phyloP scores from a whole-genome alignment of 2,888 invertebrate species.

The Cephus sareptanus region DNA sequence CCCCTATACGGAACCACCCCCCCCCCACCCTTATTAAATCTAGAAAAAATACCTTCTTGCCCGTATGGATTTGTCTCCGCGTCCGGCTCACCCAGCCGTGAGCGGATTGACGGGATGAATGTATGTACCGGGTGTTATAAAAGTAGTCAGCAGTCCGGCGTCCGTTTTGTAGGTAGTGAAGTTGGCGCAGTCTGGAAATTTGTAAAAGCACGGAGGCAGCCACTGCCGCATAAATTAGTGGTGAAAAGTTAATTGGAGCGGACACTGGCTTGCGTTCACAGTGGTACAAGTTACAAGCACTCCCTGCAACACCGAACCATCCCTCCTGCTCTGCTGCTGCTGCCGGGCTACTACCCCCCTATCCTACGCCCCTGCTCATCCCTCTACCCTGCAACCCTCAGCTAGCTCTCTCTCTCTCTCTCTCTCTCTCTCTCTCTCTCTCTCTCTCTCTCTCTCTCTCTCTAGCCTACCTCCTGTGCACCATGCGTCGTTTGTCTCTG shows the following conservation, averaged over 20 bases:
- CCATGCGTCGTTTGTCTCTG: slow-evolving; percentile 6
- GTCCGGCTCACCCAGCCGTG: not conserved
- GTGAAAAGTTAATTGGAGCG: slow-evolving; percentile 65
- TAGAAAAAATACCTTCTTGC: not conserved
- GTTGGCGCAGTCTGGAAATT: slow-evolving; percentile 29
- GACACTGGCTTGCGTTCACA: slow-evolving; percentile 59
- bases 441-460: slow-evolving; percentile 8
- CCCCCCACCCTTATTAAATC: not conserved
- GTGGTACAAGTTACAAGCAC: slow-evolving; percentile 57
- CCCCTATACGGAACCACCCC: not conserved
- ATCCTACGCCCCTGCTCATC: not conserved
- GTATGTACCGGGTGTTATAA: slow-evolving; percentile 23
- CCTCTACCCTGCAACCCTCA: not conserved
- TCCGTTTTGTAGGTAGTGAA: slow-evolving; percentile 11
- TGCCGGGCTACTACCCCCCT: not conserved
- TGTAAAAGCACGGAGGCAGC: slow-evolving; percentile 25
- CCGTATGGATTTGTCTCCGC: not conserved
- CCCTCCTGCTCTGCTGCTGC: not conserved
- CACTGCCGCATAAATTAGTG: slow-evolving; percentile 61
- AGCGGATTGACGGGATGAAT: slow-evolving; percentile 12
- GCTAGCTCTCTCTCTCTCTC: too few species aligned
- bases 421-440: slow-evolving; percentile 4
- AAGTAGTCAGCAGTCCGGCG: slow-evolving; percentile 24
- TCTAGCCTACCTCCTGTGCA: not conserved
- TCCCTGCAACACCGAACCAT: slow-evolving; percentile 15